phyloP scores from a whole-genome alignment of 2,797 vertebrate species.

The Streptopelia turtur region DNA sequence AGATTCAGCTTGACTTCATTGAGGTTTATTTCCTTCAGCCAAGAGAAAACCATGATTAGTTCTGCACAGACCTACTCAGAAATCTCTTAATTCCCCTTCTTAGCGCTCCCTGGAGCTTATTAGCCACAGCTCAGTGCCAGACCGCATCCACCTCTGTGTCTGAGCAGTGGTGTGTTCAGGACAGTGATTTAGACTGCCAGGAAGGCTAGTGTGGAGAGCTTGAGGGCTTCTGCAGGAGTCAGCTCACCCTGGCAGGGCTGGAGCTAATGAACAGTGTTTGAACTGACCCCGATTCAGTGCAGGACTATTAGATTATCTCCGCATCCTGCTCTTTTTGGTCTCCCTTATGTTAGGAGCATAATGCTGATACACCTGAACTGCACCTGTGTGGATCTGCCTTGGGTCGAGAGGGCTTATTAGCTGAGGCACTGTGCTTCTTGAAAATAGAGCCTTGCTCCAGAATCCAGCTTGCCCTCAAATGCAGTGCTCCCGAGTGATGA shows the following conservation, averaged over 20 bases:
- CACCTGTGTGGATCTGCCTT: not conserved
- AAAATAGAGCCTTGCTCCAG: not conserved
- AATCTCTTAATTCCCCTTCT: constrained; percentile 44
- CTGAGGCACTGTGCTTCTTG: not conserved
- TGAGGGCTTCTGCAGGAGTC: constrained; percentile 28
- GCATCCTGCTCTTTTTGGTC: not conserved
- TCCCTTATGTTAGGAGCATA: not conserved
- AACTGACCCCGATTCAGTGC: not conserved
- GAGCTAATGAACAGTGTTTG: not conserved
- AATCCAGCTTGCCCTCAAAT: not conserved
- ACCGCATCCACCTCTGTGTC: constrained; percentile 8
- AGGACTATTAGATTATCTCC: not conserved
- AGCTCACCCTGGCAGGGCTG: not conserved
- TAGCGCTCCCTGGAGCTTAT: constrained; percentile 39
- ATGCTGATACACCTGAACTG: not conserved
- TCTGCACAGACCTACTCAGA: constrained; percentile 4
- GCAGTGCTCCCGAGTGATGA: not conserved
- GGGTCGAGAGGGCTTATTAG: not conserved
- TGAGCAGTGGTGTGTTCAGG: constrained; percentile 8
- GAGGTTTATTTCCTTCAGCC: constrained; percentile 44
- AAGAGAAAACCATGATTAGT: constrained; percentile 18
- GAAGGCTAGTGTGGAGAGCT: not conserved
- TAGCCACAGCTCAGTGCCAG: constrained; percentile 53
- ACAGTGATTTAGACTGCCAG: constrained; percentile 27
- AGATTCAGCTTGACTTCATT: constrained; percentile 21